Evolutionary conservation across 2,888 invertebrate genomes (phyloP), one percentile per base, ranked within the genome.

Genomic region (Tachina grossa): DNA sequence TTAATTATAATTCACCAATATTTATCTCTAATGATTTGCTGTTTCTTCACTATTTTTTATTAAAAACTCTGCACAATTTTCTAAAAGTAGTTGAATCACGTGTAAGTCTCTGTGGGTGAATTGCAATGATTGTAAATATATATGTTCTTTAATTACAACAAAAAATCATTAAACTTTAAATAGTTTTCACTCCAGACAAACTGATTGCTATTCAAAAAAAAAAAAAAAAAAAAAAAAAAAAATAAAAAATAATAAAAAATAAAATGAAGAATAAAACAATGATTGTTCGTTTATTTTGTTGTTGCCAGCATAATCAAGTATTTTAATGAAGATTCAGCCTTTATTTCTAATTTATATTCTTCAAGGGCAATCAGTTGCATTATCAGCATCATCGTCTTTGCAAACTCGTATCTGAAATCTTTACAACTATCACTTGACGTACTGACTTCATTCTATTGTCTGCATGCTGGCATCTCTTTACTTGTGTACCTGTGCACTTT

Each of bases 191-290:
- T 10, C 39, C n/a, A 45, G 16, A 47, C 45, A 55, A 63, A 31
- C 71, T 69, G 61, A 79, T 71, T 79, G 53, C 45, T 9, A 71
- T 71, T 55, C 45, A n/a, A 69, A 57, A 53, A 19, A 77, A 49
- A 19, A 19, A 77, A 49, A 31, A 2, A 31, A 31, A 31, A 31
- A 31, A 31, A n/a, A n/a, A n/a, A n/a, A n/a, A n/a, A n/a, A n/a
- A n/a, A n/a, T n/a, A n/a, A n/a, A n/a, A n/a, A n/a, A n/a, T n/a
- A n/a, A n/a, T n/a, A n/a, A n/a, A n/a, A n/a, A n/a, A 31, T 0
- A 6, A 0, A 31, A 31, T 31, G 0, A 31, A 31, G 31, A 31
- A 31, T 31, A 31, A 49, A 51, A 57, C 53, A 79, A 71, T 45
- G 14, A 16, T 53, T 39, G 45, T 78, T 61, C 69, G 16, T 22